Conservation (phyloP, 2,888 invertebrate genomes). For the Sicus ferrugineus region DNA sequence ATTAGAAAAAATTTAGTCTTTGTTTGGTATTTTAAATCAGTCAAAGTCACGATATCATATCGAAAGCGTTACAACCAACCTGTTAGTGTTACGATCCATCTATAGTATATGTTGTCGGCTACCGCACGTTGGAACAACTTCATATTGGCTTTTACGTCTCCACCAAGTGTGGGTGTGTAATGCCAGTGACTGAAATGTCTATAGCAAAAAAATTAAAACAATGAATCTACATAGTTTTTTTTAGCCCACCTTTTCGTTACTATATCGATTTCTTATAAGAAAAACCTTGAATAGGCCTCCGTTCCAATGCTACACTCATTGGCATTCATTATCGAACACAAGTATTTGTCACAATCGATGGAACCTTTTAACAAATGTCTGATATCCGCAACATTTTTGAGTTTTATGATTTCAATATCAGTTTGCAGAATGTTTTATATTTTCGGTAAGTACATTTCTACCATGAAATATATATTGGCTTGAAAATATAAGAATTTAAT, state of each 20-base stretch:
- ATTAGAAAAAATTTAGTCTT: too few species aligned
- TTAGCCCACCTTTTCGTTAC: constrained; percentile 19
- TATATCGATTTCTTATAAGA: too few species aligned
- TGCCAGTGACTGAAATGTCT: constrained; percentile 1
- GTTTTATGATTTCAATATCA: too few species aligned
- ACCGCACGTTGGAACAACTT: background rate
- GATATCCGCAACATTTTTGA: background rate
- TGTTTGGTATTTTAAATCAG: too few species aligned
- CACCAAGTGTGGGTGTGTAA: background rate
- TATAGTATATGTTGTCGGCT: constrained; percentile 35
- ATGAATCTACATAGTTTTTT: too few species aligned
- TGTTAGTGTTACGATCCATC: constrained; percentile 56
- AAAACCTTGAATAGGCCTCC: too few species aligned
- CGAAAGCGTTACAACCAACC: constrained; percentile 49
- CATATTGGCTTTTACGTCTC: too few species aligned
- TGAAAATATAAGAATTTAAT: too few species aligned
- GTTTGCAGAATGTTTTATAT: background rate
- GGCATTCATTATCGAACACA: background rate
- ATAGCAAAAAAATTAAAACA: too few species aligned
- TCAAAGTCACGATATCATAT: background rate
- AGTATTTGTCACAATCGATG: too few species aligned
- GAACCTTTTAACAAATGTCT: background rate
- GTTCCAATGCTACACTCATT: too few species aligned
- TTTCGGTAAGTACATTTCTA: background rate
- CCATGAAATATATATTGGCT: too few species aligned